phyloP scores from a whole-genome alignment of 2,888 invertebrate species.

The Osmoderma eremita region DNA sequence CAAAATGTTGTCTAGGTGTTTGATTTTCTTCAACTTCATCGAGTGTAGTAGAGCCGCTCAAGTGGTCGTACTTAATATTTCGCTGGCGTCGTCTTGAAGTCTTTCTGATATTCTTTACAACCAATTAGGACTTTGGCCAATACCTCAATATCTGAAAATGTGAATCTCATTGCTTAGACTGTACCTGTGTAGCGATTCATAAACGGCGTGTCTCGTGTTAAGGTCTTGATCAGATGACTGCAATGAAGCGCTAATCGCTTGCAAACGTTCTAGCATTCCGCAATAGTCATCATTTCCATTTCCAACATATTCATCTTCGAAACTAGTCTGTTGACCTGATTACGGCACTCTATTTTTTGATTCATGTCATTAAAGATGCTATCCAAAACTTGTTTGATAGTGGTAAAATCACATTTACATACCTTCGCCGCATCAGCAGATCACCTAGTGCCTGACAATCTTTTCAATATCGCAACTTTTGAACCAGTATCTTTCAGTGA shows the following conservation, averaged over 20 bases:
- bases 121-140: conserved; percentile 6
- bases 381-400: not conserved
- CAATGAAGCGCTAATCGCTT: conserved; percentile 45
- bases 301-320: conserved; percentile 4
- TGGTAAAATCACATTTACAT: not conserved
- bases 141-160: conserved; percentile 45
- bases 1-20: not conserved
- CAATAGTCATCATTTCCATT: not conserved
- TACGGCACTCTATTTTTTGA: not conserved
- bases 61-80: not conserved
- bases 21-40: not conserved
- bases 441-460: not conserved
- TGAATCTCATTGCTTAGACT: not conserved
- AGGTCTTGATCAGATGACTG: conserved; percentile 48
- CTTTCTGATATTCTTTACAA: not conserved
- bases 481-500: not conserved
- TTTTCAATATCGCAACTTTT: not conserved
- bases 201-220: conserved; percentile 32
- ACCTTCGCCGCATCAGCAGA: not conserved
- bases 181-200: not conserved
- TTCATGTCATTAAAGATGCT: not conserved
- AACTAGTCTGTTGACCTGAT: no score
- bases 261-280: not conserved
- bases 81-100: not conserved
- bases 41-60: conserved; percentile 5